A percentile compares a stretch with the other conserved stretches of the same genome.
Evolutionary conservation across 2,113 vertebrate genomes (phyloP).

Genomic region (Zosterops pallidus): DNA sequence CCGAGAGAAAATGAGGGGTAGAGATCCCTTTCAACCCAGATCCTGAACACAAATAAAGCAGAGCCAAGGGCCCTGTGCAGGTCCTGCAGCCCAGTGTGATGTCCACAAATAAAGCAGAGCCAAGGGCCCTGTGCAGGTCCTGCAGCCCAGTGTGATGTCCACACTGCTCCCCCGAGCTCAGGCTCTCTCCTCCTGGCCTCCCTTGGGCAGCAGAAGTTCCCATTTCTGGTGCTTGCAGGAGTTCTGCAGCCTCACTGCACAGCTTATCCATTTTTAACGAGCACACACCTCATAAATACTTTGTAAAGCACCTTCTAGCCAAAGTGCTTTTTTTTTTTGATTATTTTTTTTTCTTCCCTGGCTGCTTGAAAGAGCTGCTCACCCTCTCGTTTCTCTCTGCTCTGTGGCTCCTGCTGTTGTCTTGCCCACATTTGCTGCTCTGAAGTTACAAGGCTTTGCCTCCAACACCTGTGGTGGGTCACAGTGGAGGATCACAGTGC

Average conservation of each 20-base stretch:
- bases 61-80: rapidly evolving
- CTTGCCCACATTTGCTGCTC: background rate
- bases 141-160: rapidly evolving
- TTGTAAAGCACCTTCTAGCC: constrained; percentile 58
- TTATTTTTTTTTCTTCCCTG: background rate
- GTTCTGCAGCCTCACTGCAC: constrained; percentile 8
- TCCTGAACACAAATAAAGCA: no score
- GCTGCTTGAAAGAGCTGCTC: background rate
- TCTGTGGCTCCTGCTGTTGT: background rate
- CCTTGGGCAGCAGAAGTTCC: background rate
- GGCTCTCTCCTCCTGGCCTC: background rate
- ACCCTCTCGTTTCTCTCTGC: background rate
- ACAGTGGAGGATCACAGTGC: background rate
- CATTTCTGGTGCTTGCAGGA: background rate
- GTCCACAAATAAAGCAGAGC: no score
- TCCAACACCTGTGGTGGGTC: rapidly evolving
- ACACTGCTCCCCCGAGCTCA: rapidly evolving
- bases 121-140: rapidly evolving
- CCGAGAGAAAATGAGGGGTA: background rate
- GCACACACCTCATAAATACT: constrained; percentile 53
- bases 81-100: rapidly evolving
- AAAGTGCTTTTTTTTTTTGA: background rate
- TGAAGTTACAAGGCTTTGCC: background rate
- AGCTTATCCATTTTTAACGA: constrained; percentile 62
- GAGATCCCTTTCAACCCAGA: rapidly evolving